Evolutionary conservation across 2,113 vertebrate species (phyloP), one percentile per base, ranked within the genome.

Genomic region (Labeo catla): DNA sequence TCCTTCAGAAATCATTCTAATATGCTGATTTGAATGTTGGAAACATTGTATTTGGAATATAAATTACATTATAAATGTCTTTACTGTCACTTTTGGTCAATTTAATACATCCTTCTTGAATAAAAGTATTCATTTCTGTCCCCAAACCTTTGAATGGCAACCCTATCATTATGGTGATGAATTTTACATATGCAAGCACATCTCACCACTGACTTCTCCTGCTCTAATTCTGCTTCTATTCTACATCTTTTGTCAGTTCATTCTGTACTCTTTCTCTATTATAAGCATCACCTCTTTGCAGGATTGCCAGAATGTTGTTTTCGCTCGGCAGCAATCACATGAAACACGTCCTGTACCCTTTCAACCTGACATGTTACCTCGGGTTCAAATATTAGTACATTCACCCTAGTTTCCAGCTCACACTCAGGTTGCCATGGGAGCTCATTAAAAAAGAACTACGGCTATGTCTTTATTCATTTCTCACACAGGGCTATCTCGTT

Each of bases 361-460:
- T 68, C 47, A 68, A 70, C 28, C 81, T 50, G 63, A 70, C 16
- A 82, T n/a, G 63, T 68, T 82, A 15, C 63, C 8, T 36, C 16
- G 23, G 8, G 63, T 54, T 82, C 16, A 54, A 70, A 70, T 36
- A 4, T 5, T 6, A 57, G 23, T 43, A 13, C 61, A 6, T 66
- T 66, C 61, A 81, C 0, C 47, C 61, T 11, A 70, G 80, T 70
- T 82, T 52, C 63, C 80, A 28, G 11, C 12, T 70, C 23, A 66
- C 19, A 16, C 39, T 16, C 57, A 63, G 47, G 85, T 79, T 43
- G 52, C 84, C 89, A 4, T 63, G 92, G 91, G 91, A 93, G 68
- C 92, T 93, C 89, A 91, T 93, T 93, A 93, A 77, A 23, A 80
- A 78, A 68, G 84, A 43, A 57, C 76, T 72, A 85, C 61, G 78